Base-by-base conservation (phyloP, 2,797 vertebrate genomes). In the Vespertilio murinus region DNA sequence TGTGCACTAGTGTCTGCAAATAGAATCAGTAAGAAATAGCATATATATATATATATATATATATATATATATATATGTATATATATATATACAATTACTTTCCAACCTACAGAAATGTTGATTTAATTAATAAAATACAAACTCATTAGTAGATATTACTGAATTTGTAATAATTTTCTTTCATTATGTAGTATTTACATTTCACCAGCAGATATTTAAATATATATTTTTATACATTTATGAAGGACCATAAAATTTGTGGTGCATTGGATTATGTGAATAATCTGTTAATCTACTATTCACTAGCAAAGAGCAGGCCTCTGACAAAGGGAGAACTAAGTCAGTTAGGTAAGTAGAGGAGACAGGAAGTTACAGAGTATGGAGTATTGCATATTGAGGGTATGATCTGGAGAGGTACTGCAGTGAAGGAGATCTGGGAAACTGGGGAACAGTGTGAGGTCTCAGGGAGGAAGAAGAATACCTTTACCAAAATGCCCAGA, bases 81-180 rank as follows among this genome's bases (percentile, higher is more conserved):
- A 42, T 42, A 42, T 42, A 42, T 42, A 42, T 42, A 42, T 42
- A 61, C 22, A 56, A 71, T 88, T 91, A 23, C 67, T 93, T 95
- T 64, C 65, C 25, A 88, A 65, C 7, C 14, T 88, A 42, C 47
- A 8, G 74, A 61, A 35, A 85, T 88, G 11, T 42, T 93, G 49
- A 83, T 40, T 92, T 77, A 52, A 83, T 79, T 89, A 74, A 45
- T 64, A 70, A 89, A 93, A 82, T 85, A 40, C 14, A 85, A 93
- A 82, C 79, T 84, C 0, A 93, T 22, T 91, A 74, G 67, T 10
- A 83, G 9, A 61, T 90, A 71, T 67, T 88, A 79, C 8, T 52
- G 13, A 42, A 86, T 80, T 90, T 94, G 13, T 88, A 88, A 73
- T 77, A 84, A 67, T 8, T 71, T 75, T 91, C 5, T 91, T 22